Conservation (phyloP, 2,113 vertebrate genomes). For the Prinia subflava region DNA sequence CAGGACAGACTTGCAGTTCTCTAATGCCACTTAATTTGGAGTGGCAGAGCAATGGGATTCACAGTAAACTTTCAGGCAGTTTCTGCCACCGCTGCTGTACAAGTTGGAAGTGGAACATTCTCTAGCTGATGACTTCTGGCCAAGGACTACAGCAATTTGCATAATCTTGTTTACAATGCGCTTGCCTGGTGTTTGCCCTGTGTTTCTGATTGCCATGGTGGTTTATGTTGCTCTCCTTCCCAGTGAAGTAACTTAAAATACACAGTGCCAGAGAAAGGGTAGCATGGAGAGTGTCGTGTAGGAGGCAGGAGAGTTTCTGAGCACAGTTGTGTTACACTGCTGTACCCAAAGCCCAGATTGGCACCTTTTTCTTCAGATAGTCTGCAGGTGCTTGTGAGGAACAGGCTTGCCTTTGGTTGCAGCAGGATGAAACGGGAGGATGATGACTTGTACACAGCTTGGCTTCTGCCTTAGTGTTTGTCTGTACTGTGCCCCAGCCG, state of each 20-base stretch:
- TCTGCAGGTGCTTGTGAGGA: not conserved
- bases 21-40: not conserved
- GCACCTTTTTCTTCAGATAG: not conserved
- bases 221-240: not conserved
- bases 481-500: not conserved
- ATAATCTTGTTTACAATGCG: not conserved
- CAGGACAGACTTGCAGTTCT: not conserved
- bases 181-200: not conserved
- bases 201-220: not conserved
- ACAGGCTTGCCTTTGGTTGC: not conserved
- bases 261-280: not conserved
- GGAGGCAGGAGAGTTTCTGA: not conserved
- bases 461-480: not conserved
- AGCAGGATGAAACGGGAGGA: not conserved
- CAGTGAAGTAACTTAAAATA: not conserved
- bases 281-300: not conserved
- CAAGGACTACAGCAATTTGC: not conserved
- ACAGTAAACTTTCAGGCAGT: not conserved
- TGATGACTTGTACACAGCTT: accelerated
- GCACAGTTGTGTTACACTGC: not conserved
- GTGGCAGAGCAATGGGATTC: not conserved
- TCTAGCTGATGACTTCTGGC: not conserved
- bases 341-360: not conserved
- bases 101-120: not conserved
- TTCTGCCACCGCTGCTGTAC: not conserved